Evolutionary conservation across 2,797 vertebrate genomes (phyloP).

Genomic region (Nyctibius grandis): DNA sequence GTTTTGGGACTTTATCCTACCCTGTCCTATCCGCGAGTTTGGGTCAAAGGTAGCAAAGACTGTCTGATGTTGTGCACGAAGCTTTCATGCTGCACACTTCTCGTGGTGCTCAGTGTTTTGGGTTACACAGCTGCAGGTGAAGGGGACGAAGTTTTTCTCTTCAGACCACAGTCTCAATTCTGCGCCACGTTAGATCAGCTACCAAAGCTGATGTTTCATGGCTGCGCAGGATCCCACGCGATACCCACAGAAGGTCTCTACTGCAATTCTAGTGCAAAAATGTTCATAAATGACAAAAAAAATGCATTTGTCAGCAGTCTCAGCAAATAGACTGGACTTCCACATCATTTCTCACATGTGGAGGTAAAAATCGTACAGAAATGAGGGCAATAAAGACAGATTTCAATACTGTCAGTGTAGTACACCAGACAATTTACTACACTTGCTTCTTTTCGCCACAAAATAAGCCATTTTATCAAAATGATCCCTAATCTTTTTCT

Average conservation of each 20-base stretch:
- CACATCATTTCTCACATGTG: not conserved
- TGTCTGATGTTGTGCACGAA: not conserved
- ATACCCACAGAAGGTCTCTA: not conserved
- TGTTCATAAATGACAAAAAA: not conserved
- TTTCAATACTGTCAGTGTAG: not conserved
- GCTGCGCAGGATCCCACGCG: fast-evolving
- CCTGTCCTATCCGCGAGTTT: not conserved
- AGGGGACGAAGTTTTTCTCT: not conserved
- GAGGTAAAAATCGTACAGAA: not conserved
- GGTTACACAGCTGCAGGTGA: not conserved
- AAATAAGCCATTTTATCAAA: not conserved
- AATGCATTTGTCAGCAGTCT: not conserved
- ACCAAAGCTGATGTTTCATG: not conserved
- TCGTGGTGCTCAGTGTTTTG: not conserved
- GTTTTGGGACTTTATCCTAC: not conserved
- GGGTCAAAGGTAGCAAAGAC: not conserved
- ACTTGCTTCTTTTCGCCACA: not conserved
- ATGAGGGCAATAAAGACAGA: not conserved
- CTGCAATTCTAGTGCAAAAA: not conserved
- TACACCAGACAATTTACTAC: not conserved
- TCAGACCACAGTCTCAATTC: not conserved
- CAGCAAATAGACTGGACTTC: not conserved
- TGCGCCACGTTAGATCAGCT: not conserved
- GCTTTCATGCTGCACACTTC: not conserved
- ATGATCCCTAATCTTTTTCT: not conserved